A percentile compares a stretch with the other conserved stretches of the same genome.
Conservation (phyloP, 2,888 invertebrate species). For the Torymus texanus region DNA sequence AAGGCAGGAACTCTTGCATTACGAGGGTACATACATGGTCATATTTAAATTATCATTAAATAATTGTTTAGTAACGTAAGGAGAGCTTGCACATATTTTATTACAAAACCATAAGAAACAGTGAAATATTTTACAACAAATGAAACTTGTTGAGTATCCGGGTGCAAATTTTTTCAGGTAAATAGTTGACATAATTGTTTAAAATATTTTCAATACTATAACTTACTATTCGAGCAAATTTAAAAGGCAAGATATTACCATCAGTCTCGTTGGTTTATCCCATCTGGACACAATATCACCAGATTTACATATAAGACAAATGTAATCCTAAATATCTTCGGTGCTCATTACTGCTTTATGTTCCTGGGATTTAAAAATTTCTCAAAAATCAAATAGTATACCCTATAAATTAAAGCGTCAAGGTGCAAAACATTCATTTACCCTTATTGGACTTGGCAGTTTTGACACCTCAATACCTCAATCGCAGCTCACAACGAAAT, state of each 20-base stretch:
- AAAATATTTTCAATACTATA: constrained; percentile 20
- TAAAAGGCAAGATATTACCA: constrained; percentile 70
- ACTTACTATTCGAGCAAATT: constrained; percentile 38
- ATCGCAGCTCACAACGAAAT: no score
- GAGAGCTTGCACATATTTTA: constrained; percentile 17
- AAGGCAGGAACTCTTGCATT: constrained; percentile 43
- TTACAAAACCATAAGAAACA: constrained; percentile 18
- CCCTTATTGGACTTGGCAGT: no score
- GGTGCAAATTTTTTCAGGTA: constrained; percentile 20
- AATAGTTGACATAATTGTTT: constrained; percentile 4
- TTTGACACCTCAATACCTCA: no score
- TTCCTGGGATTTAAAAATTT: constrained; percentile 52
- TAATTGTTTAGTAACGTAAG: constrained; percentile 12
- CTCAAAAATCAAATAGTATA: not conserved
- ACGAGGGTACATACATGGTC: constrained; percentile 25
- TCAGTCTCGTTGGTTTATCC: constrained; percentile 70
- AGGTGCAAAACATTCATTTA: no score
- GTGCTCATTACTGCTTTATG: constrained; percentile 24
- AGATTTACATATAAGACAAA: constrained; percentile 61
- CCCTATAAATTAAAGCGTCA: no score
- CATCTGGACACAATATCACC: constrained; percentile 65
- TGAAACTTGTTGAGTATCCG: constrained; percentile 28
- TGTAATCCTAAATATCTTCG: constrained; percentile 56
- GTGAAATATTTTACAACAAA: constrained; percentile 13
- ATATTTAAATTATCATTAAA: constrained; percentile 29